Percentiles rank a stretch among this genome's conserved stretches.
Evolutionary conservation across 2,797 vertebrate species (phyloP).

Genomic region (Fundulus diaphanus): DNA sequence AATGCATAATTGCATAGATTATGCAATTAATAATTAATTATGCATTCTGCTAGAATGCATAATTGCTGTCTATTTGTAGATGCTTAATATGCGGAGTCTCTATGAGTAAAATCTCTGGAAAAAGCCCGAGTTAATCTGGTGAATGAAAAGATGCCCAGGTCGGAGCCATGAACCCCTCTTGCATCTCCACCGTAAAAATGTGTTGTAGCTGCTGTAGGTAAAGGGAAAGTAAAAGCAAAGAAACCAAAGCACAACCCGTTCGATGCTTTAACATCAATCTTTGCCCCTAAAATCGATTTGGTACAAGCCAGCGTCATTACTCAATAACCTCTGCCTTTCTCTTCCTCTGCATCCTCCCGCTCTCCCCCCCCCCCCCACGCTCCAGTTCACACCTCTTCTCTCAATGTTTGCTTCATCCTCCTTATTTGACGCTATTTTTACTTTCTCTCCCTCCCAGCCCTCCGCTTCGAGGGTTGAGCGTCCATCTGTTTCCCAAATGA

Average conservation of each 20-base stretch:
- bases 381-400: slow-evolving; percentile 44
- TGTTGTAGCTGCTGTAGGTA: slow-evolving; percentile 18
- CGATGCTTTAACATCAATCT: slow-evolving; percentile 59
- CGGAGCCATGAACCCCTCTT: not conserved
- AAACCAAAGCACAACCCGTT: slow-evolving; percentile 32
- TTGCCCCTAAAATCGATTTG: slow-evolving; percentile 59
- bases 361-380: not conserved
- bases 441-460: slow-evolving; percentile 28
- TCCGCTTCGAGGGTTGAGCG: slow-evolving; percentile 27
- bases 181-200: slow-evolving; percentile 26
- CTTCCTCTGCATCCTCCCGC: slow-evolving; percentile 11
- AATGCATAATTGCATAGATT: slow-evolving; percentile 24
- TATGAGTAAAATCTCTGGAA: not conserved
- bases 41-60: slow-evolving; percentile 9
- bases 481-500: slow-evolving; percentile 72
- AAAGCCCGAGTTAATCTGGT: slow-evolving; percentile 12
- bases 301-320: slow-evolving; percentile 45
- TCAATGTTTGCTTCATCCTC: slow-evolving; percentile 52
- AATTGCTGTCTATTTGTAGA: slow-evolving; percentile 29
- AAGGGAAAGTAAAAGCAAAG: not conserved
- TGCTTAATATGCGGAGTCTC: not conserved
- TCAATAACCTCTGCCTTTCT: slow-evolving; percentile 45
- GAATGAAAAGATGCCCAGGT: slow-evolving; percentile 7
- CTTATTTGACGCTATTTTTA: slow-evolving; percentile 31
- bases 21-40: too few relatives aligned